Evolutionary conservation across 2,888 invertebrate species (phyloP).

Genomic region (Drosophila nr. medialis): DNA sequence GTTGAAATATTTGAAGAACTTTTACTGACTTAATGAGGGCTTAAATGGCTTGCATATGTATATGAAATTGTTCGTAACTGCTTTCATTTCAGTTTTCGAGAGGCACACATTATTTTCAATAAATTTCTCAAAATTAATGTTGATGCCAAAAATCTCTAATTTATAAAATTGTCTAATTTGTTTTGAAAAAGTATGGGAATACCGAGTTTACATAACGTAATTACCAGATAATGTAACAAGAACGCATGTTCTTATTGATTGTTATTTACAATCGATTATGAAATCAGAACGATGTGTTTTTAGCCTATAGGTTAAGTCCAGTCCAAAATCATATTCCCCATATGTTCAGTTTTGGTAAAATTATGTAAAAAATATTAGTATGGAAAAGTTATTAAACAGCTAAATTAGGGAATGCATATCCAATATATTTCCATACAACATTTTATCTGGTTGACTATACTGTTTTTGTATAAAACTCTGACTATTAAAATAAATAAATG

Average conservation of each 20-base stretch:
- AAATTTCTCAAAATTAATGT: background rate
- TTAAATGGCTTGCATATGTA: conserved; percentile 63
- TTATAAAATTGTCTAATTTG: background rate
- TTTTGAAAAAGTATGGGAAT: background rate
- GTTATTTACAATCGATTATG: background rate
- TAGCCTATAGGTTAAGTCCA: no score
- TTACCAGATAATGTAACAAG: background rate
- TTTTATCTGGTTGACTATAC: conserved; percentile 32
- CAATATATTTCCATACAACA: conserved; percentile 15
- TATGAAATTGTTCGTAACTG: conserved; percentile 58
- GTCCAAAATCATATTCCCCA: background rate
- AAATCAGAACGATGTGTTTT: background rate
- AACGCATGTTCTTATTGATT: background rate
- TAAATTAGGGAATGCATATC: background rate
- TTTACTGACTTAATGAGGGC: conserved; percentile 68
- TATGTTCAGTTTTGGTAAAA: background rate
- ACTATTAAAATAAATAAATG: conserved; percentile 55
- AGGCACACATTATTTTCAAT: conserved; percentile 7
- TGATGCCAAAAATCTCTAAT: background rate
- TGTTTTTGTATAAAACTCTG: conserved; percentile 26
- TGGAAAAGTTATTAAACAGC: background rate
- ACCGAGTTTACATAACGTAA: background rate
- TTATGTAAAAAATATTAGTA: background rate
- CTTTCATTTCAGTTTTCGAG: conserved; percentile 26
- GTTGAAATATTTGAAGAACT: conserved; percentile 67